Conservation (phyloP, 2,797 vertebrate species). For the Eleutherodactylus coqui region DNA sequence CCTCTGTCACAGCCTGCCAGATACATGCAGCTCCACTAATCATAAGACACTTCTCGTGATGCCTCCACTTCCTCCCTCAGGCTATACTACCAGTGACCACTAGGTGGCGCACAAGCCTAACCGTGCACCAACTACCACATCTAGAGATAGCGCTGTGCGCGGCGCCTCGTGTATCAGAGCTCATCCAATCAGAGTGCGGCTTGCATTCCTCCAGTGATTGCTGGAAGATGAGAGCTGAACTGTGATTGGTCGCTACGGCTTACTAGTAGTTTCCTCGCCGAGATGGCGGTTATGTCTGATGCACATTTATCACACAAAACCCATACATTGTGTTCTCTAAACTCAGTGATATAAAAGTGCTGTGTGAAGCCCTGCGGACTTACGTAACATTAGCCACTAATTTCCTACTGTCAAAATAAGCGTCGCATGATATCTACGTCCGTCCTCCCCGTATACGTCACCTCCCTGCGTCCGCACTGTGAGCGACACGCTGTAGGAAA, state of each 20-base stretch:
- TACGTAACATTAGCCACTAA: neutral
- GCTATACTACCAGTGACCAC: slow-evolving; percentile 2
- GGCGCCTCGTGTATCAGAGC: no score
- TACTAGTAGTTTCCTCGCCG: neutral
- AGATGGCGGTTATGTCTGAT: neutral
- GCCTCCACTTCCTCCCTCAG: neutral
- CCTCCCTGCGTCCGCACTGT: neutral
- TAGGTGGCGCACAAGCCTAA: neutral
- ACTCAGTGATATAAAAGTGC: neutral
- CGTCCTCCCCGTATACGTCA: neutral
- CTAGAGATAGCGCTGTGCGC: no score
- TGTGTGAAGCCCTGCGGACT: neutral
- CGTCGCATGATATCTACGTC: slow-evolving; percentile 18
- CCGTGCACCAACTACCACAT: neutral
- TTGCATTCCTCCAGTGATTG: neutral
- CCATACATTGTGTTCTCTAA: neutral
- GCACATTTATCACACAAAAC: neutral
- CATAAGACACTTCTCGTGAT: slow-evolving; percentile 59
- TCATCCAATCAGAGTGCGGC: neutral
- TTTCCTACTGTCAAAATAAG: slow-evolving; percentile 35
- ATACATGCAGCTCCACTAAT: neutral
- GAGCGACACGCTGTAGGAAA: neutral
- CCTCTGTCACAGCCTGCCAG: neutral
- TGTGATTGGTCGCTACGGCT: neutral
- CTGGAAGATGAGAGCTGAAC: neutral